phyloP scores from a whole-genome alignment of 2,113 vertebrate species.

The Nibea coibor region DNA sequence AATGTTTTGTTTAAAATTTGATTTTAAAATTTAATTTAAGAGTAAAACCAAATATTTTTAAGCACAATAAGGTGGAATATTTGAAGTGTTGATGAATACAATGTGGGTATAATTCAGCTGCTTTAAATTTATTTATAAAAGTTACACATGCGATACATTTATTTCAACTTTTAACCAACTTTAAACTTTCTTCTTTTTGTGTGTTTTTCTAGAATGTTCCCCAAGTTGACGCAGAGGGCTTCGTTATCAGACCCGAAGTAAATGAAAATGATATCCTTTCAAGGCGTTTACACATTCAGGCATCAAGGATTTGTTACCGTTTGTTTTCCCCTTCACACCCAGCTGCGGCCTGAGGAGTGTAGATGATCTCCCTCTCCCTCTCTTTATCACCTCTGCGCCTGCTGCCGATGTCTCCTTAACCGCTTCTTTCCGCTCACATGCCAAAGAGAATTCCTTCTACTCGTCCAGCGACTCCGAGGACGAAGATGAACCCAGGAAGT shows the following conservation, averaged over 20 bases:
- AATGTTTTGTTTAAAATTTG: not conserved
- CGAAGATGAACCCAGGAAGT: slow-evolving; percentile 94
- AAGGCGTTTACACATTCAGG: not conserved
- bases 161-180: not conserved
- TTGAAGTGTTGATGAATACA: not conserved
- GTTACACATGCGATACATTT: not conserved
- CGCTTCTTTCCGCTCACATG: slow-evolving; percentile 84
- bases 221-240: slow-evolving; percentile 96
- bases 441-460: slow-evolving; percentile 97
- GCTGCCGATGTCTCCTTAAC: slow-evolving; percentile 83
- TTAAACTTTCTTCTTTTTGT: slow-evolving; percentile 2
- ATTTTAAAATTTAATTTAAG: not conserved
- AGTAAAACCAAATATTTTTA: not conserved
- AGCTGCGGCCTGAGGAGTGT: not conserved
- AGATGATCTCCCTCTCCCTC: not conserved
- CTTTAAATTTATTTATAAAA: not conserved
- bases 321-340: not conserved
- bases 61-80: too few species aligned
- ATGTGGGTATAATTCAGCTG: not conserved
- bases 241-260: slow-evolving; percentile 94
- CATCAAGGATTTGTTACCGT: not conserved
- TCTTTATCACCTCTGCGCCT: not conserved
- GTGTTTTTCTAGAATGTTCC: slow-evolving; percentile 88
- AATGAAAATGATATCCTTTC: slow-evolving; percentile 95
- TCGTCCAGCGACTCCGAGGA: slow-evolving; percentile 97